Percentiles rank a stretch among this genome's conserved stretches.
These are phyloP conservation scores for Xanthia togata DNA, from an alignment of 2,888 invertebrate species.

Conservation along the genomic window DNA sequence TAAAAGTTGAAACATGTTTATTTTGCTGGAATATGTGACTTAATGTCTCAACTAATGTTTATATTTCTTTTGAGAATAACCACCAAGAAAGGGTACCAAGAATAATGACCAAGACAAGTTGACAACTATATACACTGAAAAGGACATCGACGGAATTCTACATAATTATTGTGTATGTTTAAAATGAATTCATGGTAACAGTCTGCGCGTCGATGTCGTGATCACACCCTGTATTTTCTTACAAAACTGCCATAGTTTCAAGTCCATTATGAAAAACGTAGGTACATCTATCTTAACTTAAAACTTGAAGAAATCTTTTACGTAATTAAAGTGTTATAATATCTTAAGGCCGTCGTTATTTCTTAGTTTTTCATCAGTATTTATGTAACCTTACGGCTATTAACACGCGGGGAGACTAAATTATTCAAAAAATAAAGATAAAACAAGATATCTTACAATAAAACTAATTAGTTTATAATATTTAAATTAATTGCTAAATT, in stretches of 20 bases:
- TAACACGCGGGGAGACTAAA: too few relatives aligned
- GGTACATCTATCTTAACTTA: neutral
- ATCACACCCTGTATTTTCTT: neutral
- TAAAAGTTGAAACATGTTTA: neutral
- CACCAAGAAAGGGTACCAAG: neutral
- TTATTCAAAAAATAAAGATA: neutral
- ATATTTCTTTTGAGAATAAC: neutral
- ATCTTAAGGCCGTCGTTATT: neutral
- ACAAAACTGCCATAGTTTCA: neutral
- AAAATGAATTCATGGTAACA: neutral
- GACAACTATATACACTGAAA: neutral
- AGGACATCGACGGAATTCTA: neutral
- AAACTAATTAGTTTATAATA: conserved; percentile 29
- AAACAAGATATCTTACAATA: neutral
- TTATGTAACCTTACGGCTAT: neutral
- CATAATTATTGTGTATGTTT: too few relatives aligned
- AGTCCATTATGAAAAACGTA: neutral
- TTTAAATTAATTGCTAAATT: conserved; percentile 46
- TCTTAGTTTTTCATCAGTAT: neutral
- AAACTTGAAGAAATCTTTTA: neutral
- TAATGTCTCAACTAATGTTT: neutral
- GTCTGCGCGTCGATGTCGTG: neutral
- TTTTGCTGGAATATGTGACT: neutral
- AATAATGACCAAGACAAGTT: neutral
- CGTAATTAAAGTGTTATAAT: neutral